These are phyloP conservation scores for Nomada ruficornis DNA, from an alignment of 2,888 invertebrate genomes.

Conservation along the genomic window DNA sequence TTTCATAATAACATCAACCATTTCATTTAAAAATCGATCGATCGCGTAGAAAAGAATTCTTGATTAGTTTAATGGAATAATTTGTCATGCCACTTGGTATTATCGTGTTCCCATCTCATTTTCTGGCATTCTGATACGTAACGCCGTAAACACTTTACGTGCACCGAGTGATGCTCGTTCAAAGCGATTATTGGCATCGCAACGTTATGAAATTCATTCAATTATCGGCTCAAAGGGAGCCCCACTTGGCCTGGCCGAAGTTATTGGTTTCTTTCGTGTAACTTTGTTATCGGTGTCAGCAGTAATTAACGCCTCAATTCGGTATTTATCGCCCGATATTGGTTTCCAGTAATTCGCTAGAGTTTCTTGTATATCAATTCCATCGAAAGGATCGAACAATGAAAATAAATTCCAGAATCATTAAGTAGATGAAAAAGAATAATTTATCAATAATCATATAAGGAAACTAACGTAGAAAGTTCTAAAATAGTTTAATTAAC, in stretches of 20 bases:
- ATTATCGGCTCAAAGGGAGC: slow-evolving; percentile 27
- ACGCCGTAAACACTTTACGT: not conserved
- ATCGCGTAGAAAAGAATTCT: too few species aligned
- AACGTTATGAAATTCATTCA: slow-evolving; percentile 34
- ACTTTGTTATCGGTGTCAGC: slow-evolving; percentile 36
- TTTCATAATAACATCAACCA: too few species aligned
- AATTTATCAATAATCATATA: too few species aligned
- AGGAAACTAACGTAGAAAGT: too few species aligned
- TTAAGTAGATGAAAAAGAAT: too few species aligned
- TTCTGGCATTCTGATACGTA: not conserved
- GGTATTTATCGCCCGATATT: slow-evolving; percentile 28
- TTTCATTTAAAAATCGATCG: too few species aligned
- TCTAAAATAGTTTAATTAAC: too few species aligned
- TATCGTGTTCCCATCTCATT: not conserved
- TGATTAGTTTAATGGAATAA: too few species aligned
- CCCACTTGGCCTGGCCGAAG: slow-evolving; percentile 2
- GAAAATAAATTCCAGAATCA: too few species aligned
- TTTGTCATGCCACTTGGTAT: too few species aligned
- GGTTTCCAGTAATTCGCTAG: not conserved
- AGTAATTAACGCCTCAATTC: slow-evolving; percentile 34
- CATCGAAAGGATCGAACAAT: too few species aligned
- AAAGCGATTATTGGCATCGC: slow-evolving; percentile 1
- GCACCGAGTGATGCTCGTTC: not conserved
- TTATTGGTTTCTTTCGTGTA: slow-evolving; percentile 44
- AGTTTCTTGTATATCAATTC: not conserved